A percentile compares a stretch with the other conserved stretches of the same genome.
These are phyloP conservation scores for Bombus balteatus DNA, from an alignment of 1,140 invertebrate genomes.

Conservation along the genomic window DNA sequence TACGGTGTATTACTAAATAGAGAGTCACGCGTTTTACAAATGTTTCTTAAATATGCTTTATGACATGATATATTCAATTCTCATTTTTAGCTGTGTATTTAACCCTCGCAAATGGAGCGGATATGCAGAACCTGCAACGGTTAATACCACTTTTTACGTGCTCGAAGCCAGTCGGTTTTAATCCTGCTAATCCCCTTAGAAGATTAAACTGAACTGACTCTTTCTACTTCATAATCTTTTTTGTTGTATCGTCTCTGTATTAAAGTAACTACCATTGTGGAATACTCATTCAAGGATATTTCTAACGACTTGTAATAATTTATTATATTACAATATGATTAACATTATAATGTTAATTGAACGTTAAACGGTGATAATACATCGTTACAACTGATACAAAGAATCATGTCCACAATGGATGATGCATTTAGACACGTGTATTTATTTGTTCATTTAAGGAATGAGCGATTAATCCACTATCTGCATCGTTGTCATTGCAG, in stretches of 20 bases:
- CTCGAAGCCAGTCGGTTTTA: constrained; percentile 1
- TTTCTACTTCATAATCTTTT: constrained; percentile 1
- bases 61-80: constrained; percentile 11
- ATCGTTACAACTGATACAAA: neutral
- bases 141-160: neutral
- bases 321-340: neutral
- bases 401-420: constrained; percentile 23
- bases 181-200: constrained; percentile 1
- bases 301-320: neutral
- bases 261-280: constrained; percentile 20
- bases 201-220: neutral
- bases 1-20: constrained; percentile 7
- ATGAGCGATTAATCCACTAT: constrained; percentile 33
- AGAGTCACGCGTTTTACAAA: constrained; percentile 9
- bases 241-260: constrained; percentile 7
- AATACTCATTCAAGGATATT: neutral
- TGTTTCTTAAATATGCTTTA: constrained; percentile 25
- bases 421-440: neutral
- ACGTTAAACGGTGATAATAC: neutral
- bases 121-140: constrained; percentile 27
- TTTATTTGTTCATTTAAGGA: constrained; percentile 30
- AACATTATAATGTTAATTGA: too few species aligned
- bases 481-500: constrained; percentile 54
- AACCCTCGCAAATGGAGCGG: constrained; percentile 1
- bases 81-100: constrained; percentile 39